phyloP scores from a whole-genome alignment of 2,888 invertebrate species.

The Eupithecia abbreviata region DNA sequence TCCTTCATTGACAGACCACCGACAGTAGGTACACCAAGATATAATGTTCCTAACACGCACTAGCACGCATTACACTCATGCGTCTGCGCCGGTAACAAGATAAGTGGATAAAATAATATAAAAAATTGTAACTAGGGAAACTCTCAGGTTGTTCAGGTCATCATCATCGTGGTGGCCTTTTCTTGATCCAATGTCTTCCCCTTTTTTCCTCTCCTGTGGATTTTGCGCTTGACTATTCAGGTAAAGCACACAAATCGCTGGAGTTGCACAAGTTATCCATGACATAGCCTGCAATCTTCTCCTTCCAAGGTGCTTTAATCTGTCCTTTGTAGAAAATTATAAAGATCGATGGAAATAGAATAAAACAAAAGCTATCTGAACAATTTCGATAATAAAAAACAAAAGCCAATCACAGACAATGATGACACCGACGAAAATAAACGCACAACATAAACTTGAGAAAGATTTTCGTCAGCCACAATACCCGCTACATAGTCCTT shows the following conservation, averaged over 20 bases:
- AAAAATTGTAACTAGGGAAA: neutral
- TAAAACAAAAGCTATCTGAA: neutral
- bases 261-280: neutral
- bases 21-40: neutral
- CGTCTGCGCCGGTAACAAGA: neutral
- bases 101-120: neutral
- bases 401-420: neutral
- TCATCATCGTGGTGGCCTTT: neutral
- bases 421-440: neutral
- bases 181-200: neutral
- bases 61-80: constrained; percentile 3
- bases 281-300: neutral
- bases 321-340: neutral
- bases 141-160: neutral
- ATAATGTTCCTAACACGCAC: neutral
- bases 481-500: constrained; percentile 8
- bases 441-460: constrained; percentile 1
- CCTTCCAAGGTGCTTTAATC: neutral
- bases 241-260: neutral
- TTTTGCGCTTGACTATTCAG: neutral
- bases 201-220: neutral
- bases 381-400: neutral
- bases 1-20: constrained; percentile 4
- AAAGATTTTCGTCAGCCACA: constrained; percentile 15
- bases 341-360: neutral